phyloP scores from a whole-genome alignment of 2,113 vertebrate species.

The Penelope pileata region DNA sequence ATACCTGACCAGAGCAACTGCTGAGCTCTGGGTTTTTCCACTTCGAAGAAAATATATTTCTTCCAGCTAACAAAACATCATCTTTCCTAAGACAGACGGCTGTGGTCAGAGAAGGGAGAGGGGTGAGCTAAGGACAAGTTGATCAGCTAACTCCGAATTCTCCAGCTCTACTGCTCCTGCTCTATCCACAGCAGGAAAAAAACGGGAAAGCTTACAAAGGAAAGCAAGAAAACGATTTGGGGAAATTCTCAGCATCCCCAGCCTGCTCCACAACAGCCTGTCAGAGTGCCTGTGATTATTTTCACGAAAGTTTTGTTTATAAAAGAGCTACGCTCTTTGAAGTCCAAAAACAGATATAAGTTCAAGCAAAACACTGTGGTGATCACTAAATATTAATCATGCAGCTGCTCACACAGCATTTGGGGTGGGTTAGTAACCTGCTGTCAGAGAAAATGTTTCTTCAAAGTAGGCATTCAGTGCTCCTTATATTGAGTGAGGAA shows the following conservation, averaged over 20 bases:
- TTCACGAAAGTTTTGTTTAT: not conserved
- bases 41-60: not conserved
- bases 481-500: not conserved
- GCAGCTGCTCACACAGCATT: not conserved
- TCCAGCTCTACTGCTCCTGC: not conserved
- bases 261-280: not conserved
- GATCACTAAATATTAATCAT: not conserved
- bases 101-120: rapidly evolving
- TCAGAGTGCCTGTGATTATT: not conserved
- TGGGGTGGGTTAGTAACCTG: not conserved
- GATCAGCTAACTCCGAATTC: not conserved
- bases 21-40: not conserved
- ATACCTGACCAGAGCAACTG: not conserved
- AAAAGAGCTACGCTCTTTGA: not conserved
- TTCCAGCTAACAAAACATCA: not conserved
- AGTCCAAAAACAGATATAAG: not conserved
- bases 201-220: not conserved
- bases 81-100: not conserved
- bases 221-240: not conserved
- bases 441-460: not conserved
- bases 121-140: not conserved
- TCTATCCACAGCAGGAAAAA: not conserved
- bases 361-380: not conserved
- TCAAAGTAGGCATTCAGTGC: not conserved
- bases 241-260: not conserved